A percentile compares a stretch with the other conserved stretches of the same genome.
phyloP scores from a whole-genome alignment of 35 echinoderm and acorn worm species.

The Acanthaster planci region DNA sequence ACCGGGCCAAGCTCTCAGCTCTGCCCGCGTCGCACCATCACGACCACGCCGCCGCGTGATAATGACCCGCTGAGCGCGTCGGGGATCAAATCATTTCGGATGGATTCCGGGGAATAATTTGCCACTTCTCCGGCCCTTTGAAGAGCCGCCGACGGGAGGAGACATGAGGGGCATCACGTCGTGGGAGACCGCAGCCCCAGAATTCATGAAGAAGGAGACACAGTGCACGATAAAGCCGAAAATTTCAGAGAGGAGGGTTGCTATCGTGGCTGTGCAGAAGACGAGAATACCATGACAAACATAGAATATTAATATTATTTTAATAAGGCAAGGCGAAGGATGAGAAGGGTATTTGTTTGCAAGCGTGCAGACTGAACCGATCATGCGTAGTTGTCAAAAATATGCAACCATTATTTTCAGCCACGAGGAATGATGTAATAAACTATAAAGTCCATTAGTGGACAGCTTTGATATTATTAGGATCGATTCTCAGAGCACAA shows the following conservation, averaged over 20 bases:
- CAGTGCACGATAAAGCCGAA: not conserved
- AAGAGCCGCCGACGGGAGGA: not conserved
- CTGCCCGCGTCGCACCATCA: too few species aligned
- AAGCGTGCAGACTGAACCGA: not conserved
- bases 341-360: not conserved
- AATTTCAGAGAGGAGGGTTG: not conserved
- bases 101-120: conserved; percentile 26
- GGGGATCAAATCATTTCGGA: conserved; percentile 31
- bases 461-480: not conserved
- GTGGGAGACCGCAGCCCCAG: too few species aligned
- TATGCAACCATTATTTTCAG: not conserved
- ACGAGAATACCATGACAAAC: too few species aligned
- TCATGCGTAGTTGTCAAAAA: not conserved
- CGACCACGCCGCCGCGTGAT: not conserved
- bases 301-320: too few species aligned
- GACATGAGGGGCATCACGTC: not conserved
- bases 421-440: conserved; percentile 17
- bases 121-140: conserved; percentile 14
- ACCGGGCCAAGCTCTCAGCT: not conserved
- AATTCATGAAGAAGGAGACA: not conserved
- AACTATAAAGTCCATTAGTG: conserved; percentile 11
- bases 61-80: conserved; percentile 13
- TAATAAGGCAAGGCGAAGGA: not conserved
- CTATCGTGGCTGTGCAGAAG: not conserved
- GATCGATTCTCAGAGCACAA: conserved; percentile 8